Base-by-base conservation (phyloP, 2,113 vertebrate genomes). In the Chascanopsetta lugubris region DNA sequence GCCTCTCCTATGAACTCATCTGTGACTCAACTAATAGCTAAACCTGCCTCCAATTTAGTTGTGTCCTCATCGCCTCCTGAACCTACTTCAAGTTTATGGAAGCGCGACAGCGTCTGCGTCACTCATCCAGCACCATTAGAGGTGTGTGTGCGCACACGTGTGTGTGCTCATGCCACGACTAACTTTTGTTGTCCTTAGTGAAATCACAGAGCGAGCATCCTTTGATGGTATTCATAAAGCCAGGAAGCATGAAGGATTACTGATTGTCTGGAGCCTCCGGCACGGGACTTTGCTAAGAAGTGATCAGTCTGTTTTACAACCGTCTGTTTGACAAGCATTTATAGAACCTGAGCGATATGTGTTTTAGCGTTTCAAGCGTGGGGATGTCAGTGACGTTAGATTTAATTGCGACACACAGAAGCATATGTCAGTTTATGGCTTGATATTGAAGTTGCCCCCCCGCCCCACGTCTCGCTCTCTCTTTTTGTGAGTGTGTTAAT, bases 1-100 rank as follows among this genome's bases (percentile, higher is more conserved):
- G 32, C 65, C 69, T 82, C 84, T 85, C 83, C 88, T 83, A 92
- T 93, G 90, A 93, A 93, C 88, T 93, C 92, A 92, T 92, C 84
- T 83, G 85, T 92, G 89, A 92, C 90, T 93, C 91, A 92, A 88
- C 90, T 89, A 92, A 92, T 84, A 90, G 85, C 80, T 74, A 53
- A 82, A 85, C 77, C 80, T 81, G 75, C 76, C 80, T 69, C 72
- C 60, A 66, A 87, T 90, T 88, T 89, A 83, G 79, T 82, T 29
- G 43, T 85, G 83, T 90, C 90, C 85, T 89, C 84, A 73, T 72
- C 83, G 76, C 77, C 88, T 60, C 56, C 29, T 50, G 53, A 69
- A 73, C 77, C 61, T 56, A 22, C 60, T 72, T 57, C 61, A 66
- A 74, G 61, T 84, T 84, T 87, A 82, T 79, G 54, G 62, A 75